A percentile compares a stretch with the other conserved stretches of the same genome.
Conservation (phyloP, 2,797 vertebrate species). For the Aselliscus stoliczkanus region DNA sequence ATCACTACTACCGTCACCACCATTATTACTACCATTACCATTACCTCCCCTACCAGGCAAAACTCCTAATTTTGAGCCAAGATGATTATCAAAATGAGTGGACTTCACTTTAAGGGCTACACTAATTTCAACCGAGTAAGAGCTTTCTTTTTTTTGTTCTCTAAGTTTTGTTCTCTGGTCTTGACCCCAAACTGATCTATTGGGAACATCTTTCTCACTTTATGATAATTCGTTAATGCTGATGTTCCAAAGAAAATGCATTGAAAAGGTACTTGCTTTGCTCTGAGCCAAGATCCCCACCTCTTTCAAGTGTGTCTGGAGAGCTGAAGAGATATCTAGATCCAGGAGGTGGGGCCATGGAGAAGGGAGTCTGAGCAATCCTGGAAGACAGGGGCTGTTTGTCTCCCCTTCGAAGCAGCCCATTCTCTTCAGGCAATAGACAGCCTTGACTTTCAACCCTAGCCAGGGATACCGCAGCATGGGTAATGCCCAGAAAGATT, state of each 20-base stretch:
- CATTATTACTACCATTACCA: no score
- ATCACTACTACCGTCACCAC: no score
- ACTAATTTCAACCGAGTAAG: neutral
- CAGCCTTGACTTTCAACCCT: conserved; percentile 28
- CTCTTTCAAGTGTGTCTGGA: neutral
- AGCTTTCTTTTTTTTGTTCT: neutral
- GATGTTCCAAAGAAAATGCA: neutral
- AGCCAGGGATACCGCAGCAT: conserved; percentile 3
- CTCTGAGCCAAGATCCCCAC: neutral
- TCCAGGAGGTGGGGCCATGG: neutral
- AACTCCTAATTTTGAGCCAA: neutral
- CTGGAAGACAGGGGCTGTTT: neutral
- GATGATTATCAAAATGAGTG: neutral
- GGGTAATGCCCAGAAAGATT: conserved; percentile 42
- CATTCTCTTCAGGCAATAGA: conserved; percentile 21
- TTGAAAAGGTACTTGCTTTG: neutral
- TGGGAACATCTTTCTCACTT: neutral
- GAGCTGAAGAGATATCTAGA: neutral
- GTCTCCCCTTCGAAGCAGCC: neutral
- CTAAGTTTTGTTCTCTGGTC: no score
- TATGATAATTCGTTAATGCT: neutral
- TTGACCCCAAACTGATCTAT: neutral
- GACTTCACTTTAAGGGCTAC: neutral
- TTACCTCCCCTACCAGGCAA: no score
- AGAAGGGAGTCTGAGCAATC: neutral